phyloP scores from a whole-genome alignment of 2,888 invertebrate species.

The Stenotaenia linearis region DNA sequence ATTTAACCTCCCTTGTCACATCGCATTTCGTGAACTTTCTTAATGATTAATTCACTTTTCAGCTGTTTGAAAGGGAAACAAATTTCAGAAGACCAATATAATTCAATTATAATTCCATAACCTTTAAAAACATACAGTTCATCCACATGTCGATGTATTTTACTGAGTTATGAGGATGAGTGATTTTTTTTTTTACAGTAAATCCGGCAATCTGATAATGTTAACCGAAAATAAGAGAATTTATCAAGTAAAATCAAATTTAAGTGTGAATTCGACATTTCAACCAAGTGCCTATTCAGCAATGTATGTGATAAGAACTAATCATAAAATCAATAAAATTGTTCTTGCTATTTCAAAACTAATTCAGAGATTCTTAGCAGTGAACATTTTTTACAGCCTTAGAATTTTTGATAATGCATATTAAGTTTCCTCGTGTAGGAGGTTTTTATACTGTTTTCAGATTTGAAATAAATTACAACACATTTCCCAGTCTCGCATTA shows the following conservation, averaged over 20 bases:
- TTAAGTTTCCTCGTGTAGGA: neutral
- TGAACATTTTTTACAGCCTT: neutral
- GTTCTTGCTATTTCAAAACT: neutral
- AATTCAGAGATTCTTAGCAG: neutral
- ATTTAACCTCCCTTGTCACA: neutral
- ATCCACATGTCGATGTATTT: no score
- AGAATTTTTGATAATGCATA: neutral
- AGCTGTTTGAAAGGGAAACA: neutral
- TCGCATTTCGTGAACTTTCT: neutral
- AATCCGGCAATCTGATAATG: no score
- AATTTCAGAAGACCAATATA: neutral
- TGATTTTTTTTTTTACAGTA: no score
- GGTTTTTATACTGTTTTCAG: neutral
- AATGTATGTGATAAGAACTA: neutral
- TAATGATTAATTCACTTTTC: neutral
- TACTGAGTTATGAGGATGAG: no score
- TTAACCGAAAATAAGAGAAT: no score
- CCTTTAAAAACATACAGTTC: neutral
- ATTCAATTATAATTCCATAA: neutral
- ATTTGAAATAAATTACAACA: neutral
- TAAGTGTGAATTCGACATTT: neutral
- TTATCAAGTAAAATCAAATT: slow-evolving; percentile 8
- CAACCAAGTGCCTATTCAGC: slow-evolving; percentile 15
- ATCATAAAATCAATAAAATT: slow-evolving; percentile 14
- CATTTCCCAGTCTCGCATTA: neutral